Conservation (phyloP, 2,113 vertebrate species). For the Mohoua ochrocephala region DNA sequence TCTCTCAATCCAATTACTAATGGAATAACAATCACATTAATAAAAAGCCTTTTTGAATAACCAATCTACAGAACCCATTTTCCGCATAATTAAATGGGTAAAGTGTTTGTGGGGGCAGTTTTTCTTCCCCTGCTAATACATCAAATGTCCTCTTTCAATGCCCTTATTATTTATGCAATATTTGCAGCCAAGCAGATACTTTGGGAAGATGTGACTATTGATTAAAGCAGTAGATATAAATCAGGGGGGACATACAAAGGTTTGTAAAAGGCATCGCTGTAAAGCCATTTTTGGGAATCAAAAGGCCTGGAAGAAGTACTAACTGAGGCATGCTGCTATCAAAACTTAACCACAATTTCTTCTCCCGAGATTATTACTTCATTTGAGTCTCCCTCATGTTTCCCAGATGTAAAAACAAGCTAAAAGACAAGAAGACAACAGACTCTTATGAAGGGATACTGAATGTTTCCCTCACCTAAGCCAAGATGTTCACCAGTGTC, state of each 20-base stretch:
- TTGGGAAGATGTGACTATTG: neutral
- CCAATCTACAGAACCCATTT: neutral
- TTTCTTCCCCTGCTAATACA: neutral
- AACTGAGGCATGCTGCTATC: neutral
- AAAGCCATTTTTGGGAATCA: neutral
- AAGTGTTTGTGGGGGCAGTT: neutral
- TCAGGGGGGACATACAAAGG: neutral
- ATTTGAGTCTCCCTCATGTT: neutral
- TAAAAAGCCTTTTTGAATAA: slow-evolving; percentile 25
- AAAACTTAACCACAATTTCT: neutral
- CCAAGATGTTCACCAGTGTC: neutral
- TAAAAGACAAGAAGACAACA: neutral
- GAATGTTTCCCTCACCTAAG: neutral
- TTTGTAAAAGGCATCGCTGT: neutral
- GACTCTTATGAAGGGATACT: neutral
- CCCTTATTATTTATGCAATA: neutral
- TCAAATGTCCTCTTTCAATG: neutral
- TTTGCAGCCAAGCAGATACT: neutral
- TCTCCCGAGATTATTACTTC: neutral
- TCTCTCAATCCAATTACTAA: neutral
- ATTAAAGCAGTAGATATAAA: neutral
- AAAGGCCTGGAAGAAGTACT: neutral
- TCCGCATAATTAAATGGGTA: slow-evolving; percentile 18
- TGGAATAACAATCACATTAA: neutral
- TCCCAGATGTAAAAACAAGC: neutral